Evolutionary conservation across 2,888 invertebrate genomes (phyloP).

Genomic region (Acrobasis consociella): DNA sequence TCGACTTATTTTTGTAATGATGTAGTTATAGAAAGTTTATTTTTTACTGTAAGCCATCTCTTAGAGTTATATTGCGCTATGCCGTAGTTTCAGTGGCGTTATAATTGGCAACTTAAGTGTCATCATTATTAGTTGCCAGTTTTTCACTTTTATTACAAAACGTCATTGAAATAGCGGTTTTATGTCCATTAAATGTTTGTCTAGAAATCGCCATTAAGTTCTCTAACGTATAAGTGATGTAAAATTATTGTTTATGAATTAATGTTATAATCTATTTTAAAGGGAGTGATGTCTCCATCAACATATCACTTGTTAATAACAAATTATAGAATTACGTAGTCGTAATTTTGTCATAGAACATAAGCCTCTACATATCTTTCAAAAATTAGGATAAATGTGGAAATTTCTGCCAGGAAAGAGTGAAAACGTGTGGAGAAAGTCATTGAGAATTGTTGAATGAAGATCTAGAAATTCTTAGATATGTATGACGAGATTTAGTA

Average conservation of each 20-base stretch:
- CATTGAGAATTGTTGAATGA: slow-evolving; percentile 38
- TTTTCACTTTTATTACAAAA: background rate
- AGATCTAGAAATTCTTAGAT: slow-evolving; percentile 40
- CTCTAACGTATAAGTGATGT: slow-evolving; percentile 57
- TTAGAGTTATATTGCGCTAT: slow-evolving; percentile 72
- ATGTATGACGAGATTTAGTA: slow-evolving; percentile 43
- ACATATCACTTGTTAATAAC: slow-evolving; percentile 83
- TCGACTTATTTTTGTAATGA: slow-evolving; percentile 66
- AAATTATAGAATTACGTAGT: slow-evolving; percentile 74
- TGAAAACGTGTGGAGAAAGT: slow-evolving; percentile 44
- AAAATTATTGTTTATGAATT: slow-evolving; percentile 62
- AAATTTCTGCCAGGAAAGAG: slow-evolving; percentile 49
- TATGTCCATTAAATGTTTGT: slow-evolving; percentile 63
- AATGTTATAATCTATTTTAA: slow-evolving; percentile 68
- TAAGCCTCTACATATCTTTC: slow-evolving; percentile 74
- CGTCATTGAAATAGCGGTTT: slow-evolving; percentile 27
- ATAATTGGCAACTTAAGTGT: background rate
- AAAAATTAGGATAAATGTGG: slow-evolving; percentile 36
- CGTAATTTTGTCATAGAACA: slow-evolving; percentile 70
- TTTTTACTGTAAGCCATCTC: slow-evolving; percentile 74
- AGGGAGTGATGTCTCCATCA: slow-evolving; percentile 76
- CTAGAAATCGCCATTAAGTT: slow-evolving; percentile 59
- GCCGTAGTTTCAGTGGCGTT: slow-evolving; percentile 21
- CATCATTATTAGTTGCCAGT: too few relatives aligned
- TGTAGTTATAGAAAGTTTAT: slow-evolving; percentile 54